Percentiles rank a stretch among this genome's conserved stretches.
These are phyloP conservation scores for Argynnis bischoffii DNA, from an alignment of 2,888 invertebrate species.

Conservation along the genomic window DNA sequence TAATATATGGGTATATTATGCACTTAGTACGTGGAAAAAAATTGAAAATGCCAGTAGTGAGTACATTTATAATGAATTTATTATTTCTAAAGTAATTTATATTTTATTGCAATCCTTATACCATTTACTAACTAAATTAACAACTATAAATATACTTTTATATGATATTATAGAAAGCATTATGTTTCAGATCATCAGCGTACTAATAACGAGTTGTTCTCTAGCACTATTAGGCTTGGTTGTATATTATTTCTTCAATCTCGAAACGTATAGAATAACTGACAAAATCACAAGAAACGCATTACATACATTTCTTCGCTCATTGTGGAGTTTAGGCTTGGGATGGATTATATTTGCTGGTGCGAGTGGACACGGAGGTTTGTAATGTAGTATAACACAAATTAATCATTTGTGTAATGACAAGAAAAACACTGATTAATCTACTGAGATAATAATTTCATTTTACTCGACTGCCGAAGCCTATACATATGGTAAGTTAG, in stretches of 20 bases:
- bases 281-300: conserved; percentile 44
- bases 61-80: conserved; percentile 19
- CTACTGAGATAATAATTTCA: too few relatives aligned
- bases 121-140: background rate
- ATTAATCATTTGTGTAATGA: background rate
- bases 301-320: conserved; percentile 52
- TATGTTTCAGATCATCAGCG: conserved; percentile 2
- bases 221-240: background rate
- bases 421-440: background rate
- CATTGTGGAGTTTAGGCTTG: conserved; percentile 56
- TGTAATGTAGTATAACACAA: conserved; percentile 24
- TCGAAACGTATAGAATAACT: conserved; percentile 22
- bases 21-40: conserved; percentile 51
- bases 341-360: conserved; percentile 64
- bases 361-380: conserved; percentile 66
- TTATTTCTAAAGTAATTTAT: background rate
- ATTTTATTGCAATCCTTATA: background rate
- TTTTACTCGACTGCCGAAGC: too few relatives aligned
- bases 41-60: conserved; percentile 43
- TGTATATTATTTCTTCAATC: background rate
- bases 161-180: background rate
- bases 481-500: too few relatives aligned
- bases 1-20: conserved; percentile 64
- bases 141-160: too few relatives aligned
- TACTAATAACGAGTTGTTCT: background rate